Base-by-base conservation (phyloP, 2,888 invertebrate genomes). In the Sesia apiformis region DNA sequence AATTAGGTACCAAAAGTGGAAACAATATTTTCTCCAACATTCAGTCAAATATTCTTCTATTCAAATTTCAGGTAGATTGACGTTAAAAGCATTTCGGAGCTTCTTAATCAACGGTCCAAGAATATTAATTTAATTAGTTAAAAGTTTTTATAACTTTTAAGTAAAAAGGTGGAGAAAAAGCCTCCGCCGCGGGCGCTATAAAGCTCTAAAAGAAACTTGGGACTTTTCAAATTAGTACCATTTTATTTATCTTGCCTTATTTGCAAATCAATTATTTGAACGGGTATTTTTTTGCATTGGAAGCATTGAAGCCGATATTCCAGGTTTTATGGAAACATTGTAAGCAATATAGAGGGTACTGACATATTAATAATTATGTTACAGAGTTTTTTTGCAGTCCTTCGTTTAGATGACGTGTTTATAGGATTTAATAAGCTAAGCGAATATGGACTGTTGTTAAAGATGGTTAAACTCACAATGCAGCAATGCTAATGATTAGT, bases 81-180 rank as follows among this genome's bases (percentile, higher is more conserved):
- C 78, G 80, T 70, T 84, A 84, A 83, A 83, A 83, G 82, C 84
- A 82, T 82, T 83, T 75, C 76, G 69, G 68, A 72, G 76, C 78
- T 76, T 76, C 80, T 81, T 83, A 81, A 84, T 85, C 81, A 84
- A 81, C 79, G 76, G 72, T 70, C 77, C 72, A 73, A 74, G 78
- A 83, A 82, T 83, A 83, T 80, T 82, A 81, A 83, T 81, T 81
- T 81, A 80, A 84, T 82, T 84, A 82, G 74, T 76, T 72, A 77
- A 78, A 82, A 83, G 76, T 79, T 83, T 81, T 78, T 76, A 71
- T 72, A 78, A 78, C 78, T 78, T 76, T 74, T 76, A 72, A 76
- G 76, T 76, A 75, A 78, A 73, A 80, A 78, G 74, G 76, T 76
- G 69, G 68, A 63, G 72, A 64, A 79, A 79, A 80, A 69, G 66